Base-by-base conservation (phyloP, 2,888 invertebrate species). In the Orchestes rusci region DNA sequence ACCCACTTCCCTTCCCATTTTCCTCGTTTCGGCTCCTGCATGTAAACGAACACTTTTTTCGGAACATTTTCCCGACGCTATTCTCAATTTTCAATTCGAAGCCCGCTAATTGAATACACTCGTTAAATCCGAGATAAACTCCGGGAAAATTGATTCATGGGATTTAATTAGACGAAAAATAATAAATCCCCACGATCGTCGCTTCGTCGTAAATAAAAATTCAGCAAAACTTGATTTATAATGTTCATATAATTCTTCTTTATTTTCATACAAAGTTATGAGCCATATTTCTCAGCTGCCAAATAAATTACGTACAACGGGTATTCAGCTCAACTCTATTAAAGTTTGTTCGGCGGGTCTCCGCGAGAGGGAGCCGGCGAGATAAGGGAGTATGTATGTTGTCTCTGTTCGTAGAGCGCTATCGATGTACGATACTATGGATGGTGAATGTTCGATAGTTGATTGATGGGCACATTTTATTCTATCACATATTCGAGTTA, bases 211-310 rank as follows among this genome's bases (percentile, higher is more conserved):
- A 58, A 64, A 66, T 66, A 69, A 67, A 68, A 67, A 67, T 65
- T 64, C 63, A n/a, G 64, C 59, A 60, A 44, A 61, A 60, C n/a
- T 63, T 68, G 69, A 69, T 69, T 69, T 68, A 68, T 66, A 67
- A 66, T 65, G 66, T 66, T 64, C 64, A 60, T 65, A 68, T 69
- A 68, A 69, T 68, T 69, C 68, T 69, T 68, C 67, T 69, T 68
- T 69, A 69, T 69, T 68, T 68, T 68, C 68, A 67, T 68, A 66
- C 67, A 65, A 16, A 67, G 68, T 67, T 69, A 68, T 68, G 68
- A 67, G 67, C 61, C 65, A 10, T 64, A 68, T 69, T 68, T 67
- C 67, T 61, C 53, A 59, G 29, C 66, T 66, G 68, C 63, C 68
- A 66, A 66, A 69, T 69, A 69, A 69, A 69, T 69, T 68, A 69